Conservation (phyloP, 1,140 invertebrate genomes). For the Belonocnema kinseyi region DNA sequence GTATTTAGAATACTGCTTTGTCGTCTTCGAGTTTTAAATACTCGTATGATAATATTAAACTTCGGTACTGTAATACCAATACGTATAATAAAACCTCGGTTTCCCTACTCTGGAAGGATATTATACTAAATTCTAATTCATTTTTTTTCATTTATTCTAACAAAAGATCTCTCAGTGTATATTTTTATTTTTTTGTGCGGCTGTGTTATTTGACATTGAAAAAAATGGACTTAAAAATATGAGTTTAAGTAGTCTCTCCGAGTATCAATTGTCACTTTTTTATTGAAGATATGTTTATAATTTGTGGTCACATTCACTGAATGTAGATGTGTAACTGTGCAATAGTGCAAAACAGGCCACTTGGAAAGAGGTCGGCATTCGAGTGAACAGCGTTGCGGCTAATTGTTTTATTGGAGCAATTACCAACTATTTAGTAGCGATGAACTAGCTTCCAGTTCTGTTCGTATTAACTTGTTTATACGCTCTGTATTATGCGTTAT, state of each 20-base stretch:
- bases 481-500: neutral
- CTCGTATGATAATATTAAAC: too few relatives aligned
- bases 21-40: too few relatives aligned
- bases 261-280: neutral
- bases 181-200: too few relatives aligned
- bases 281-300: slow-evolving; percentile 26
- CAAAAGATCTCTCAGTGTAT: too few relatives aligned
- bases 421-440: slow-evolving; percentile 25
- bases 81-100: too few relatives aligned
- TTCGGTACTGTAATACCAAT: too few relatives aligned
- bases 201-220: too few relatives aligned
- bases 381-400: slow-evolving; percentile 6
- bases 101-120: too few relatives aligned
- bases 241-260: neutral
- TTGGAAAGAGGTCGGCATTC: slow-evolving; percentile 31
- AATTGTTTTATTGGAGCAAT: slow-evolving; percentile 36
- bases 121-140: too few relatives aligned
- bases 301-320: slow-evolving; percentile 32
- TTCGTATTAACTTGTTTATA: neutral
- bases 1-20: too few relatives aligned
- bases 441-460: neutral
- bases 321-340: slow-evolving; percentile 28
- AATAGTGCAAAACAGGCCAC: slow-evolving; percentile 27
- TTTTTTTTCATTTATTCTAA: too few relatives aligned
- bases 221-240: neutral